Conservation (phyloP, 2,888 invertebrate genomes). For the Trilocha varians region DNA sequence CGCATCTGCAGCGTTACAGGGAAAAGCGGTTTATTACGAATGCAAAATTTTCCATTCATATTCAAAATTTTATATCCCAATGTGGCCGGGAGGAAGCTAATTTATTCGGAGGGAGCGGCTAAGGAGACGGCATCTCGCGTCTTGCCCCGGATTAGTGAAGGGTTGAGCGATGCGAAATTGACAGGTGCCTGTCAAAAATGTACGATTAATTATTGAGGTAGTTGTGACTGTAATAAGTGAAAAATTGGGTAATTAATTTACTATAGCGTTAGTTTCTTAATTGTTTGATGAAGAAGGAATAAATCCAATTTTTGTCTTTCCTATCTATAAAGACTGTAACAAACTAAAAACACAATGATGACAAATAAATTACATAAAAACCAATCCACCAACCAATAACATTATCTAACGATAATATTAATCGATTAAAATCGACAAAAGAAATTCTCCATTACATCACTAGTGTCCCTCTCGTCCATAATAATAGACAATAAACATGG, state of each 20-base stretch:
- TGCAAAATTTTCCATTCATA: conserved; percentile 92
- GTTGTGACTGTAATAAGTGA: conserved; percentile 34
- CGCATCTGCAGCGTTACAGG: conserved; percentile 63
- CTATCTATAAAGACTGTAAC: too few relatives aligned
- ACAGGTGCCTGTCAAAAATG: conserved; percentile 73
- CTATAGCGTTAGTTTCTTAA: background rate
- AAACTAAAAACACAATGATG: too few relatives aligned
- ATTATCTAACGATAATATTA: too few relatives aligned
- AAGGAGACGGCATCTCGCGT: conserved; percentile 62
- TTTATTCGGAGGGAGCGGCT: conserved; percentile 78
- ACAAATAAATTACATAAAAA: too few relatives aligned
- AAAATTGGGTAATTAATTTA: conserved; percentile 4
- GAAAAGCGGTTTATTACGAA: conserved; percentile 84
- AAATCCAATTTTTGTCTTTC: too few relatives aligned
- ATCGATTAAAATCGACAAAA: too few relatives aligned
- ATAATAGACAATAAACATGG: conserved; percentile 46
- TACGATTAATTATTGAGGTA: conserved; percentile 69
- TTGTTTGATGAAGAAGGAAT: background rate
- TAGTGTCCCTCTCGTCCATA: conserved; percentile 28
- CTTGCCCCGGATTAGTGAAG: conserved; percentile 69
- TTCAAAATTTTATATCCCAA: conserved; percentile 91
- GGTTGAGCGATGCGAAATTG: conserved; percentile 68
- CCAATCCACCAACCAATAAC: too few relatives aligned
- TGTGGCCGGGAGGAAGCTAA: conserved; percentile 80
- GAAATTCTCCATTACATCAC: too few relatives aligned